phyloP scores from a whole-genome alignment of 2,113 vertebrate species.

The Barnardius zonarius region DNA sequence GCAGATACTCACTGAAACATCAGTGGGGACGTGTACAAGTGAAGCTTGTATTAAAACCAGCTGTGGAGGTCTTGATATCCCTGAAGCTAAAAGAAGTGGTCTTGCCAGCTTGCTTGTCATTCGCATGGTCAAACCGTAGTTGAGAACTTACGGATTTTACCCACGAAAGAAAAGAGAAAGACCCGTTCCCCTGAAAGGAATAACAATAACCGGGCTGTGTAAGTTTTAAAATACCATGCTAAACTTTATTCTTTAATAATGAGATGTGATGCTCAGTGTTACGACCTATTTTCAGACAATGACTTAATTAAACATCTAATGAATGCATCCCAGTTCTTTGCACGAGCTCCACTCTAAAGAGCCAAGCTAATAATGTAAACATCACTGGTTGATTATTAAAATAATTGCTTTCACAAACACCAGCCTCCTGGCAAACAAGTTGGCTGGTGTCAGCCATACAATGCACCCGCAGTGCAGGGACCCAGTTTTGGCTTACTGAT shows the following conservation, averaged over 20 bases:
- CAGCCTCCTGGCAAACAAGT: neutral
- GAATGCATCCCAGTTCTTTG: neutral
- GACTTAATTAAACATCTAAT: conserved; percentile 34
- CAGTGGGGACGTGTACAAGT: neutral
- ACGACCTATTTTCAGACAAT: neutral
- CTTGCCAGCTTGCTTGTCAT: neutral
- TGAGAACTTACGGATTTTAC: neutral
- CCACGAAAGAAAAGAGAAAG: neutral
- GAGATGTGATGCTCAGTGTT: neutral
- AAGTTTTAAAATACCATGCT: neutral
- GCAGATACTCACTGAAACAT: neutral
- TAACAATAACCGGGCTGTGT: neutral
- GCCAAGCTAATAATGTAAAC: conserved; percentile 10
- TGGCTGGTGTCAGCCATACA: neutral
- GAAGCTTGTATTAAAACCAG: neutral
- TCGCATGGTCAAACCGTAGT: neutral
- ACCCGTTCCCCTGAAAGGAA: neutral
- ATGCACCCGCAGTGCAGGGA: neutral
- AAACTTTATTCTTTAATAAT: neutral
- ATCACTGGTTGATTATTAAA: conserved; percentile 20
- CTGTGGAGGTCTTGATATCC: neutral
- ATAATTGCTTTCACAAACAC: conserved; percentile 16
- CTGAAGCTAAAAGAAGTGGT: neutral
- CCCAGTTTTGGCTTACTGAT: neutral
- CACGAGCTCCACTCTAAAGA: neutral